These are phyloP conservation scores for Antedon mediterranea DNA, from an alignment of 53 echinoderm and acorn worm species.

Conservation along the genomic window DNA sequence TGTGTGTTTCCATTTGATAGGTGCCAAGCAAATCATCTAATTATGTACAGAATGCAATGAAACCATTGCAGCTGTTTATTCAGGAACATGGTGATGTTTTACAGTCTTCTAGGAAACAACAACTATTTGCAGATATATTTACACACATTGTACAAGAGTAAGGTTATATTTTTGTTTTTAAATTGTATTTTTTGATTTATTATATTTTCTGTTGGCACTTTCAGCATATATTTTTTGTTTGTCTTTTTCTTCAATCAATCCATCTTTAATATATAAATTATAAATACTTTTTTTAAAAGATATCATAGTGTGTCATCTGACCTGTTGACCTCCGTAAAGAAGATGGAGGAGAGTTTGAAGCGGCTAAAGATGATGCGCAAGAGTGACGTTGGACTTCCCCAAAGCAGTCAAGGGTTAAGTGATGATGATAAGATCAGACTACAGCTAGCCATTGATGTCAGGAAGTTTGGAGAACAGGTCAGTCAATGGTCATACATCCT, in stretches of 20 bases:
- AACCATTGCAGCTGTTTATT: slow-evolving; percentile 72
- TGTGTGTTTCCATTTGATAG: too few relatives aligned
- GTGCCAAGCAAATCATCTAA: slow-evolving; percentile 64
- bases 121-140: slow-evolving; percentile 43
- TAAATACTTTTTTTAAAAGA: slow-evolving; percentile 10
- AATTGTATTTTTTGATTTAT: too few relatives aligned
- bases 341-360: slow-evolving; percentile 97
- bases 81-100: slow-evolving; percentile 51
- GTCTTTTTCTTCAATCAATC: too few relatives aligned
- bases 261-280: too few relatives aligned
- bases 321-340: slow-evolving; percentile 66
- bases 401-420: slow-evolving; percentile 43
- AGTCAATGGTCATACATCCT: too few relatives aligned
- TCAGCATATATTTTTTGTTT: too few relatives aligned
- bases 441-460: slow-evolving; percentile 71
- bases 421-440: slow-evolving; percentile 96
- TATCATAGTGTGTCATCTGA: slow-evolving; percentile 73
- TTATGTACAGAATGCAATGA: slow-evolving; percentile 71
- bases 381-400: slow-evolving; percentile 35
- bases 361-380: slow-evolving; percentile 69
- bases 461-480: slow-evolving; percentile 77
- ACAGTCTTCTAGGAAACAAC: slow-evolving; percentile 28
- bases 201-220: too few relatives aligned
- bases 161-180: too few relatives aligned
- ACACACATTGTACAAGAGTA: slow-evolving; percentile 63